Base-by-base conservation (phyloP, 2,888 invertebrate species). In the Aplocera efformata region DNA sequence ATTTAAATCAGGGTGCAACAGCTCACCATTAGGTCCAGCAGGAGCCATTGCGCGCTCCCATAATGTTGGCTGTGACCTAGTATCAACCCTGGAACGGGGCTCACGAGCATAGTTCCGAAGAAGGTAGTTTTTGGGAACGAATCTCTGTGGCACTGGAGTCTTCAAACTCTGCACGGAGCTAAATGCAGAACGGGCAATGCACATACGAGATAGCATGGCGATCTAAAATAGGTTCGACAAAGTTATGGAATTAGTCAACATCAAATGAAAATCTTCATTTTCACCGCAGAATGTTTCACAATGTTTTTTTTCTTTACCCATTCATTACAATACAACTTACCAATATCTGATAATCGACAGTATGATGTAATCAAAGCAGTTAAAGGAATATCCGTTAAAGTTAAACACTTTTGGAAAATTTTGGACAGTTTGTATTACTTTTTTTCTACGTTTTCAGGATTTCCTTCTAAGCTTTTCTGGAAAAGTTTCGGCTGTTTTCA, bases 31-130 rank as follows among this genome's bases (percentile, higher is more conserved):
- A 50, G 92, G 92, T 41, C 93, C 91, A 34, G 95, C 93, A 25
- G 96, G 95, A 42, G 92, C 93, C 92, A 94, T 92, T 1, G 92
- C 82, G 44, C 85, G 90, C 69, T 96, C 95, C 67, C 92, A 92
- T 2, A 96, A 46, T 6, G 93, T 90, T 41, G 89, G 83, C 42
- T 86, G 84, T 11, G 90, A 77, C 42, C 80, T 76, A 43, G 86
- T 67, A 21, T 74, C 71, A 34, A 79, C 58, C 32, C 77, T 72
- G 22, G 81, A 63, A 8, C 86, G 75, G n/a, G 89, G 67, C 42
- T 91, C 91, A 9, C 89, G 79, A 4, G 90, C 84, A 69, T 90
- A 91, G 41, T 83, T 90, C 58, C 91, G 77, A 34, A 89, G 60
- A n/a, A 85, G 66, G 66, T 86, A 82, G 54, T 88, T 88, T 57